A percentile compares a stretch with the other conserved stretches of the same genome.
Conservation (phyloP, 2,113 vertebrate genomes). For the Lonchura striata region DNA sequence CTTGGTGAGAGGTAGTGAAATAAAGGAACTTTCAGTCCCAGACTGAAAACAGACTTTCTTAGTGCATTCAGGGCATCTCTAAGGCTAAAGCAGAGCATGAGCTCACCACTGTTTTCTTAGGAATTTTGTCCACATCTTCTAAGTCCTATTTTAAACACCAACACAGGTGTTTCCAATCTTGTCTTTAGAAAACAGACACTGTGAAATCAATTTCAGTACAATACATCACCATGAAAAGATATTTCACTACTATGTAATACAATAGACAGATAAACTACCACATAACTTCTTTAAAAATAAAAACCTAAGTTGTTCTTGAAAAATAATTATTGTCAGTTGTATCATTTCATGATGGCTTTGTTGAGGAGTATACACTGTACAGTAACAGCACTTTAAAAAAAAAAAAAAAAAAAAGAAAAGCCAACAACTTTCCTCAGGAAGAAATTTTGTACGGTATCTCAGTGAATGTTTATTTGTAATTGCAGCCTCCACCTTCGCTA, state of each 20-base stretch:
- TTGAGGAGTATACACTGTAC: background rate
- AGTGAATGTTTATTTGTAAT: background rate
- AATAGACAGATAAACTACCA: background rate
- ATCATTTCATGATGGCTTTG: background rate
- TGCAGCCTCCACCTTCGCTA: background rate
- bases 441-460: background rate
- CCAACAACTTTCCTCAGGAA: background rate
- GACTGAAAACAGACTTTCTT: background rate
- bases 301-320: background rate
- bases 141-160: background rate
- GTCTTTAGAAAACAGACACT: background rate
- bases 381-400: background rate
- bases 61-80: background rate
- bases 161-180: constrained; percentile 3
- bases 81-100: background rate
- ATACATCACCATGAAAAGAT: background rate
- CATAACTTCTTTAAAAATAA: background rate
- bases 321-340: background rate
- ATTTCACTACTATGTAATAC: background rate
- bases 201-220: constrained; percentile 6
- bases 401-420: background rate
- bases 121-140: background rate
- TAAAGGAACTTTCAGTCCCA: background rate
- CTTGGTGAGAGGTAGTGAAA: background rate
- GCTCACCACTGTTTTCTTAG: background rate